phyloP scores from a whole-genome alignment of 2,888 invertebrate species.

The Miltochrista miniata region DNA sequence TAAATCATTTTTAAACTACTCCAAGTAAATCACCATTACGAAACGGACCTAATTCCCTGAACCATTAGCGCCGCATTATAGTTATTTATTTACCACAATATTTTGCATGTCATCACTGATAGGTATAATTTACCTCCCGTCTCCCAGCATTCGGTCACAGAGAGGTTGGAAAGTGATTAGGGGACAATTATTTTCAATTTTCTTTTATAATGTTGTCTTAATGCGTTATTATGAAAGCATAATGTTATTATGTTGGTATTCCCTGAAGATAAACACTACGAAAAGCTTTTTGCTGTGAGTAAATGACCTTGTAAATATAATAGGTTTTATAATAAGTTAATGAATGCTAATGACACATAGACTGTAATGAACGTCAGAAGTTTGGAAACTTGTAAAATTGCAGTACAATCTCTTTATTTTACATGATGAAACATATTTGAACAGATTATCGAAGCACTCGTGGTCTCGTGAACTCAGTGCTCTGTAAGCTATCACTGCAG shows the following conservation, averaged over 20 bases:
- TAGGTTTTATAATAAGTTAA: no score
- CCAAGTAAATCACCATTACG: slow-evolving; percentile 47
- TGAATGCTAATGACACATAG: no score
- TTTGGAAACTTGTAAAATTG: no score
- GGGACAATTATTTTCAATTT: slow-evolving; percentile 30
- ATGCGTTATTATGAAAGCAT: slow-evolving; percentile 1
- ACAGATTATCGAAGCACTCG: no score
- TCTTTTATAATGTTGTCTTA: slow-evolving; percentile 2
- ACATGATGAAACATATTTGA: no score
- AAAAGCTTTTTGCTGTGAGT: background rate
- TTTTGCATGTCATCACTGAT: slow-evolving; percentile 43
- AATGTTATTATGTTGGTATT: background rate
- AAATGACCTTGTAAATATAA: background rate
- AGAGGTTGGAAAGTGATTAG: slow-evolving; percentile 22
- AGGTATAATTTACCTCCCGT: background rate
- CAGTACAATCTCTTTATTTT: no score
- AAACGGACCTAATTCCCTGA: slow-evolving; percentile 37
- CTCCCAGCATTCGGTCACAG: no score
- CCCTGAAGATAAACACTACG: background rate
- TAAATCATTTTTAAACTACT: slow-evolving; percentile 8
- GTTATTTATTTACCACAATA: slow-evolving; percentile 40
- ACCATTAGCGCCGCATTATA: slow-evolving; percentile 50
- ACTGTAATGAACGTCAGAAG: no score
- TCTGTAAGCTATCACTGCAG: no score
- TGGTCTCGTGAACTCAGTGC: no score